phyloP scores from a whole-genome alignment of 2,888 invertebrate genomes.

The Cantharis lateralis region DNA sequence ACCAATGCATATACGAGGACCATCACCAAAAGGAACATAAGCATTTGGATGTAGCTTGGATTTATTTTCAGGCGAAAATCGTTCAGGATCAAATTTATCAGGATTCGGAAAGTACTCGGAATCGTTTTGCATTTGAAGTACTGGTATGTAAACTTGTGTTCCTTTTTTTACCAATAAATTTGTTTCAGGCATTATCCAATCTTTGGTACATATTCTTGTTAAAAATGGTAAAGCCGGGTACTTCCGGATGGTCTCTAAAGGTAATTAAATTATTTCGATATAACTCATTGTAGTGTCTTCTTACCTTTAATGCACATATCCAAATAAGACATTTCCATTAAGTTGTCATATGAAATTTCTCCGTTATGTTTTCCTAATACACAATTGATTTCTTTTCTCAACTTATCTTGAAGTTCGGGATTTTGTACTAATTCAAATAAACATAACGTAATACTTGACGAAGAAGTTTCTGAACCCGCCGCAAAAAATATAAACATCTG shows the following conservation, averaged over 20 bases:
- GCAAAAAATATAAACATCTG: conserved; percentile 42
- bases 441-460: conserved; percentile 53
- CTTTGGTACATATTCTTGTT: conserved; percentile 37
- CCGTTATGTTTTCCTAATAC: conserved; percentile 51
- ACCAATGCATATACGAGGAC: conserved; percentile 64
- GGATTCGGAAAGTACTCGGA: conserved; percentile 59
- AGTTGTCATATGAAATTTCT: conserved; percentile 55
- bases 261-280: not conserved
- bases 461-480: conserved; percentile 52
- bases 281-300: not conserved
- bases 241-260: conserved; percentile 43
- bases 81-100: conserved; percentile 64
- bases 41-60: conserved; percentile 55
- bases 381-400: conserved; percentile 52
- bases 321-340: conserved; percentile 57
- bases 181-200: conserved; percentile 41
- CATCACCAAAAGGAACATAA: conserved; percentile 64
- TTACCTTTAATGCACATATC: conserved; percentile 54
- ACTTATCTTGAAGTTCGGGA: conserved; percentile 53
- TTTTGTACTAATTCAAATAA: conserved; percentile 59
- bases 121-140: conserved; percentile 42
- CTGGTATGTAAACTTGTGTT: conserved; percentile 36
- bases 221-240: conserved; percentile 44
- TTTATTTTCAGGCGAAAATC: conserved; percentile 62
- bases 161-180: conserved; percentile 37